phyloP scores from a whole-genome alignment of 2,888 invertebrate species.

The Dioctria linearis region DNA sequence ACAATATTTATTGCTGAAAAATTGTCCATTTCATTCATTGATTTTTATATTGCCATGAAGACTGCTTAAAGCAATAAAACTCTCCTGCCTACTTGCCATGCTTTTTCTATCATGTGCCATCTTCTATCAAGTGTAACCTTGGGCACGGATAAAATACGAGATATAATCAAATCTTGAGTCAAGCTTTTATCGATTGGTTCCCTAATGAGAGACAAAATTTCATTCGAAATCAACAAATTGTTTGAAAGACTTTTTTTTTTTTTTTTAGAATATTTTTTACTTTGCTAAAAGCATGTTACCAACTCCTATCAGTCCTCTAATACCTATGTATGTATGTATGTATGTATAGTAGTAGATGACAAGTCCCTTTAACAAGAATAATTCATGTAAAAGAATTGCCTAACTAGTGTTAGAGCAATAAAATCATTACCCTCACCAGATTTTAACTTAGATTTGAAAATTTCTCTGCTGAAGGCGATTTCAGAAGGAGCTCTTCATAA shows the following conservation, averaged over 20 bases:
- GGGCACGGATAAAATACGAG: background rate
- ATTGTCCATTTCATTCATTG: conserved; percentile 7
- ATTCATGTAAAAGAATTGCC: too few species aligned
- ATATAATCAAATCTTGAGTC: conserved; percentile 26
- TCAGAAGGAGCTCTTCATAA: too few species aligned
- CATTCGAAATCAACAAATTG: background rate
- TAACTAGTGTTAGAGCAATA: too few species aligned
- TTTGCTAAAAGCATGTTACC: conserved; percentile 1
- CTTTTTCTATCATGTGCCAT: background rate
- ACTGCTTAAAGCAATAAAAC: conserved; percentile 26
- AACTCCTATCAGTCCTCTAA: too few species aligned
- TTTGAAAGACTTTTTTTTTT: background rate
- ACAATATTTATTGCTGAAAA: conserved; percentile 31
- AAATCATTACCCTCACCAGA: background rate
- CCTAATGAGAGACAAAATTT: conserved; percentile 25
- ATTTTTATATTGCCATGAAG: conserved; percentile 14
- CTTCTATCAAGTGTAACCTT: background rate
- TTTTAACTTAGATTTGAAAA: background rate
- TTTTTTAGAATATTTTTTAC: background rate
- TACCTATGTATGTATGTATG: too few species aligned
- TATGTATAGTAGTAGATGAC: too few species aligned
- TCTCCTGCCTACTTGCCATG: background rate
- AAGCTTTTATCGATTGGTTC: conserved; percentile 31
- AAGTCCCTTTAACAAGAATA: too few species aligned
- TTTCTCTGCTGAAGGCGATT: background rate